Percentiles rank a stretch among this genome's conserved stretches.
Evolutionary conservation across 1,140 invertebrate species (phyloP).

Genomic region (Lysiphlebus fabarum): DNA sequence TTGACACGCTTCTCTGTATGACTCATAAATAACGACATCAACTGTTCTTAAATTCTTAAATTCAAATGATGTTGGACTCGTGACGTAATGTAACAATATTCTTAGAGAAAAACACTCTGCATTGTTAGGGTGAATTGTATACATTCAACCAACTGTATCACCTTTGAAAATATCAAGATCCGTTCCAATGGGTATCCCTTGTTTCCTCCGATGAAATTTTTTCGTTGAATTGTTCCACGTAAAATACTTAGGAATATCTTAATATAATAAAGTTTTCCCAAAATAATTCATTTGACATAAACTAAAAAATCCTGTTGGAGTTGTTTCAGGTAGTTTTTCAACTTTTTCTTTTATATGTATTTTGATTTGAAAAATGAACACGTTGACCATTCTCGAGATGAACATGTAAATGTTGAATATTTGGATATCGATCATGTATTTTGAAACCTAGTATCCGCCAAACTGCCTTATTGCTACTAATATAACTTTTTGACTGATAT

Average conservation of each 20-base stretch:
- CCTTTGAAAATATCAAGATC: too few species aligned
- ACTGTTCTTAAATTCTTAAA: slow-evolving; percentile 44
- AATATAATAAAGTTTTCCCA: too few species aligned
- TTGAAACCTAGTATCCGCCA: slow-evolving; percentile 48
- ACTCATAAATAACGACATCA: slow-evolving; percentile 31
- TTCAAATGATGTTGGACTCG: slow-evolving; percentile 44
- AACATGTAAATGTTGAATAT: slow-evolving; percentile 46
- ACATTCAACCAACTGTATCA: too few species aligned
- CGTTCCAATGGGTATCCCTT: too few species aligned
- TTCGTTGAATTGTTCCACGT: too few species aligned
- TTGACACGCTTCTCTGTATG: slow-evolving; percentile 39
- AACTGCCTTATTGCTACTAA: slow-evolving; percentile 44
- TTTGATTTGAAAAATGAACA: slow-evolving; percentile 39
- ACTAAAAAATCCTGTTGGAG: slow-evolving; percentile 42
- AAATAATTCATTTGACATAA: too few species aligned
- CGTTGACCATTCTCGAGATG: slow-evolving; percentile 46
- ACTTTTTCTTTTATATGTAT: slow-evolving; percentile 25
- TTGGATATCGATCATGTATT: slow-evolving; percentile 46
- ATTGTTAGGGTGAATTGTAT: too few species aligned
- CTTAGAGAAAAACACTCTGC: too few species aligned
- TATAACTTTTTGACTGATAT: slow-evolving; percentile 49
- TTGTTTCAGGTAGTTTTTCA: slow-evolving; percentile 29
- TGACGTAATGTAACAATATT: too few species aligned
- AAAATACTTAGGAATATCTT: too few species aligned
- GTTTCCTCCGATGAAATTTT: too few species aligned